These are phyloP conservation scores for Deilephila porcellus DNA, from an alignment of 2,888 invertebrate genomes.

Conservation along the genomic window DNA sequence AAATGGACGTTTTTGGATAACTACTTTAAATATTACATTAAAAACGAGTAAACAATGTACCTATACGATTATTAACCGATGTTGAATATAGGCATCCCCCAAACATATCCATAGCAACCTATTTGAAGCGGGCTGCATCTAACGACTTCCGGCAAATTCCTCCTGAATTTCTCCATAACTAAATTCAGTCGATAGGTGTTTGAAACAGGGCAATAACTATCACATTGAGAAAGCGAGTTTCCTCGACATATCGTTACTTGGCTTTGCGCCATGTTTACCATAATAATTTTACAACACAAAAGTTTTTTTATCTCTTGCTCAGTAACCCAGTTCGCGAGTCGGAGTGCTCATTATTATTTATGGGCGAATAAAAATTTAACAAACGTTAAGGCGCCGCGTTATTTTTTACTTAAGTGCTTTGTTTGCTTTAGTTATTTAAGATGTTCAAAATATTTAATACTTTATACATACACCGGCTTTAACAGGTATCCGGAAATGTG, in stretches of 20 bases:
- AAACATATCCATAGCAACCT: too few relatives aligned
- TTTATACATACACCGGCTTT: background rate
- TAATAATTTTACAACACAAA: conserved; percentile 37
- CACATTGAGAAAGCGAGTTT: background rate
- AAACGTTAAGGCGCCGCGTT: conserved; percentile 14
- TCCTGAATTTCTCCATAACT: too few relatives aligned
- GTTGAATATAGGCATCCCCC: too few relatives aligned
- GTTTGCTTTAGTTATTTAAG: conserved; percentile 4
- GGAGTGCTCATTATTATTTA: conserved; percentile 39
- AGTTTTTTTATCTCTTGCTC: conserved; percentile 35
- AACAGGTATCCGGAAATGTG: too few relatives aligned
- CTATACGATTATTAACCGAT: too few relatives aligned
- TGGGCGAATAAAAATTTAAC: conserved; percentile 29
- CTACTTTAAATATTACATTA: too few relatives aligned
- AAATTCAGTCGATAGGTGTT: too few relatives aligned
- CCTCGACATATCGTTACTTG: conserved; percentile 29
- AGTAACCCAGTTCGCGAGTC: conserved; percentile 37
- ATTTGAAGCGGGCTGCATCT: too few relatives aligned
- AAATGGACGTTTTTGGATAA: too few relatives aligned
- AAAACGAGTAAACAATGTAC: too few relatives aligned
- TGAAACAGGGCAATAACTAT: background rate
- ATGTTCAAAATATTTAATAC: background rate
- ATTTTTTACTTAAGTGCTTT: background rate
- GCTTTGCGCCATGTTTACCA: conserved; percentile 34
- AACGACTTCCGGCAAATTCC: too few relatives aligned